These are phyloP conservation scores for Tapirus terrestris DNA, from an alignment of 2,113 vertebrate species.

Conservation along the genomic window DNA sequence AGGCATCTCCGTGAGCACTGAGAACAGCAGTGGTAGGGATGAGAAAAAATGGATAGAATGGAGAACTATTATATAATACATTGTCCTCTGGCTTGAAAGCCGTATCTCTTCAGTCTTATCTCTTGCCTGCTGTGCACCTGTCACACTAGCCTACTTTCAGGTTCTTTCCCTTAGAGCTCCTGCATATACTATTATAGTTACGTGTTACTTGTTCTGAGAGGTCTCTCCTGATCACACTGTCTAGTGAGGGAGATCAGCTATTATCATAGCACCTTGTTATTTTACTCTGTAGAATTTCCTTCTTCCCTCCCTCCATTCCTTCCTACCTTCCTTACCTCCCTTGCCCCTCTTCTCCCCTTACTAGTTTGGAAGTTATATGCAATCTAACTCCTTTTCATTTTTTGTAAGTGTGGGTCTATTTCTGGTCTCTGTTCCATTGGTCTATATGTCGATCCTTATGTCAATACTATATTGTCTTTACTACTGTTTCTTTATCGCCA, in stretches of 20 bases:
- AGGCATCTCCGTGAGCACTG: not conserved
- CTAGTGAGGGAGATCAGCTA: not conserved
- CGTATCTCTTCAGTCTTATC: not conserved
- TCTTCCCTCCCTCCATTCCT: not conserved
- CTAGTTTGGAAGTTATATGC: not conserved
- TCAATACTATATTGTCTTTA: not conserved
- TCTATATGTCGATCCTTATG: not conserved
- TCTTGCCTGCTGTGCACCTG: not conserved
- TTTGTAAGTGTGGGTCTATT: not conserved
- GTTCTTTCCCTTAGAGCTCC: not conserved
- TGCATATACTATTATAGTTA: not conserved
- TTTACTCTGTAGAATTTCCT: conserved; percentile 6
- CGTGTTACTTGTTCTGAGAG: not conserved
- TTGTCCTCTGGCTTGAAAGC: not conserved
- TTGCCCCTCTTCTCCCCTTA: not conserved
- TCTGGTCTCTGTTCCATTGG: not conserved
- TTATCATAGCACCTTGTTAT: not conserved
- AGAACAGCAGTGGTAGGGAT: not conserved
- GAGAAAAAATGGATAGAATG: not conserved
- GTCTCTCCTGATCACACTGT: not conserved
- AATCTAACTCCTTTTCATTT: not conserved
- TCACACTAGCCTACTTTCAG: not conserved
- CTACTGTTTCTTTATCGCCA: not conserved
- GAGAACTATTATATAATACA: not conserved
- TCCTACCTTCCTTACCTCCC: not conserved